Conservation (phyloP, 2,113 vertebrate species). For the Pangasianodon hypophthalmus region DNA sequence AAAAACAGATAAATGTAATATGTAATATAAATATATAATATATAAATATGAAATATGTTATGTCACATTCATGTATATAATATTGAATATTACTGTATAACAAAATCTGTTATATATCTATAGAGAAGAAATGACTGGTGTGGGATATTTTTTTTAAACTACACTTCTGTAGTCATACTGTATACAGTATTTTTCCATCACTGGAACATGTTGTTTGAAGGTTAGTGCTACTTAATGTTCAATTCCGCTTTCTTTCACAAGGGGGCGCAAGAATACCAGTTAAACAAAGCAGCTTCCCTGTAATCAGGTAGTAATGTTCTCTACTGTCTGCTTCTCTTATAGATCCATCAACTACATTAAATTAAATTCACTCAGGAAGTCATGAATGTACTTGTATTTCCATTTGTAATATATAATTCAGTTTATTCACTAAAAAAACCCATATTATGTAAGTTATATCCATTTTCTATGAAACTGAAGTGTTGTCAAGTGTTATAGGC, state of each 20-base stretch:
- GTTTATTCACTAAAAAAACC: background rate
- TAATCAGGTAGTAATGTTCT: background rate
- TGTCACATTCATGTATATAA: too few relatives aligned
- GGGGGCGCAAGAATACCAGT: slow-evolving; percentile 4
- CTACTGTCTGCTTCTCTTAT: background rate
- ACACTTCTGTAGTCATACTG: background rate
- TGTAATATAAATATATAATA: too few relatives aligned
- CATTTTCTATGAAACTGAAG: background rate
- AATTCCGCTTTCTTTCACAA: background rate
- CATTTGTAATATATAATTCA: background rate
- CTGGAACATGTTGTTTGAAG: too few relatives aligned
- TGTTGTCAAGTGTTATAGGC: background rate
- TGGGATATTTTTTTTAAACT: too few relatives aligned
- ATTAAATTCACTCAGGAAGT: background rate
- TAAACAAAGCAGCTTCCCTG: background rate
- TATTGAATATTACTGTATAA: background rate
- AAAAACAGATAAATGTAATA: too few relatives aligned
- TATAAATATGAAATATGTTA: too few relatives aligned
- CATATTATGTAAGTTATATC: background rate
- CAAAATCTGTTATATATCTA: background rate
- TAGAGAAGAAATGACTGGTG: too few relatives aligned
- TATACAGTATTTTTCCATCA: background rate
- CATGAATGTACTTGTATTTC: background rate
- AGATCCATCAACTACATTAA: background rate
- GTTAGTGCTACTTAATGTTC: background rate